Base-by-base conservation (phyloP, 2,113 vertebrate species). In the Thomomys bottae region DNA sequence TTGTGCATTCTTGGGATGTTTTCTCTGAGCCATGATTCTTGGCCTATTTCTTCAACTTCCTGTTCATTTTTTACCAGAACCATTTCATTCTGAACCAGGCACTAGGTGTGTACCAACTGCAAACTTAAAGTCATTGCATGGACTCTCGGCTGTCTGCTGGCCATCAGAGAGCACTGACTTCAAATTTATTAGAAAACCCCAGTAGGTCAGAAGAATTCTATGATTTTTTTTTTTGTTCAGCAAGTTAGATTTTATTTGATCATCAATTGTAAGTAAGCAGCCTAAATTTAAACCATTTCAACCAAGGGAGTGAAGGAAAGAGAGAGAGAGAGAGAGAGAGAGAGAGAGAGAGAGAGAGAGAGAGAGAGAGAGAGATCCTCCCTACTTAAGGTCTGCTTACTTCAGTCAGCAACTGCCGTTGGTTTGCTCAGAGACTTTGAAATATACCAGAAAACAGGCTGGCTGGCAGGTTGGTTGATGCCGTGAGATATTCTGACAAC, bases 381-480 rank as follows among this genome's bases (percentile, higher is more conserved):
- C 75, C 66, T 93, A 84, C 95, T 96, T 97, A 93, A 95, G 80
- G 96, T 95, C 2, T 12, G 49, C 49, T 54, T 17, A 54, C 95
- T 95, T 92, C 95, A 90, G 91, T 96, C 96, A 91, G 95, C 83
- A 95, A 96, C 95, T 95, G 90, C 94, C 96, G 92, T 96, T 96
- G 95, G 12, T 97, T 97, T 94, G 95, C 97, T 97, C 83, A 96
- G 96, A 97, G 96, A 95, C 96, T 97, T 97, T 97, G 97, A 98
- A 98, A 98, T 96, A 96, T 96, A 98, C 96, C 97, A 98, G 97
- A 98, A 96, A 98, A 97, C 97, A 98, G 97, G 96, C 96, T 96
- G 98, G 97, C 98, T 98, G 98, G 98, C 98, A 98, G 98, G 97
- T 98, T 97, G 97, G 96, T 98, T 97, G 98, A 95, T 97, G 97